Conservation (phyloP, 2,113 vertebrate genomes). For the Daphoenositta chrysoptera region DNA sequence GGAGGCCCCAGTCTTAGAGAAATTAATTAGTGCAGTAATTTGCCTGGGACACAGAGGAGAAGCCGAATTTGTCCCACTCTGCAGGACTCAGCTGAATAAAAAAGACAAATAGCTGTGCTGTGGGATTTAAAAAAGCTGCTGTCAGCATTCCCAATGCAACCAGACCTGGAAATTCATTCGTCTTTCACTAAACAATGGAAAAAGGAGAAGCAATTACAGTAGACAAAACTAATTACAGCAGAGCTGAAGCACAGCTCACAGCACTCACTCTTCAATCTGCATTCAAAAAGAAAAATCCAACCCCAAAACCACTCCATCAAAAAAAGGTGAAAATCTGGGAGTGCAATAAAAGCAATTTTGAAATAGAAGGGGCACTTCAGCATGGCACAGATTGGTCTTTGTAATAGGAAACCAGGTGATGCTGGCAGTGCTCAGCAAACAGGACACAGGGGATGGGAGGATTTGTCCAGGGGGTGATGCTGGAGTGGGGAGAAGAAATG, state of each 20-base stretch:
- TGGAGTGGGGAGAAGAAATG: fast-evolving
- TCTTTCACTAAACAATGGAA: slow-evolving; percentile 4
- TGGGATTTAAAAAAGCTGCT: slow-evolving; percentile 11
- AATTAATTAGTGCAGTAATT: slow-evolving; percentile 23
- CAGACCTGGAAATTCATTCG: slow-evolving; percentile 28
- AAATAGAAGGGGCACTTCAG: not conserved
- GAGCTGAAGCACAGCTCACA: not conserved
- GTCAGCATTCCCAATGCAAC: not conserved
- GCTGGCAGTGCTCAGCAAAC: not conserved
- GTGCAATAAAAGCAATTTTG: not conserved
- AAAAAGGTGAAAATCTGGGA: not conserved
- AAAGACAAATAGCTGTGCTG: not conserved
- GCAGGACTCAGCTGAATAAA: slow-evolving; percentile 25
- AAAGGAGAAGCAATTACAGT: slow-evolving; percentile 24
- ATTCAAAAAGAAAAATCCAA: not conserved
- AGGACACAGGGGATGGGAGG: not conserved
- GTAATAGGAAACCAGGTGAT: not conserved
- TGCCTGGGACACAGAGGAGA: not conserved
- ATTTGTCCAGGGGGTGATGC: not conserved
- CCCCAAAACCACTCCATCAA: not conserved
- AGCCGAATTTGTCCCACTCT: not conserved
- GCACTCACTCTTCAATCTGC: not conserved
- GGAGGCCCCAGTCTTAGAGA: not conserved
- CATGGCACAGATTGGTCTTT: not conserved
- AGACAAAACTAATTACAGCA: slow-evolving; percentile 24